Percentiles rank a stretch among this genome's conserved stretches.
phyloP scores from a whole-genome alignment of 2,888 invertebrate genomes.

The Nyleta sp. region DNA sequence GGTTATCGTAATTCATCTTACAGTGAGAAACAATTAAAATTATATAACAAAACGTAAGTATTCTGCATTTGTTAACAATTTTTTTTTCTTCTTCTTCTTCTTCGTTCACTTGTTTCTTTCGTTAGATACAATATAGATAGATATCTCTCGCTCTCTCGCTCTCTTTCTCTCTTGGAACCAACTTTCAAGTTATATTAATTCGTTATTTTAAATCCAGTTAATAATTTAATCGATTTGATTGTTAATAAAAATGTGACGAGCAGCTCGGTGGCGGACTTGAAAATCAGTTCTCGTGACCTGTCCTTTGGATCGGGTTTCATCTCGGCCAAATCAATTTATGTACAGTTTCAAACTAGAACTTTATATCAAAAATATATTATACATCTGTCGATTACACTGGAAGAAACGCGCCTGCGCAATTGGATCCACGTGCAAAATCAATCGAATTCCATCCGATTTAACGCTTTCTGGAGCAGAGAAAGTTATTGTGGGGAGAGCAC shows the following conservation, averaged over 20 bases:
- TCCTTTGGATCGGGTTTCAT: conserved; percentile 11
- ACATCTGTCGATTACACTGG: conserved; percentile 32
- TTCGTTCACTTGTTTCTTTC: conserved; percentile 10
- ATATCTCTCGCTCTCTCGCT: background rate
- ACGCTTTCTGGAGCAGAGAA: too few relatives aligned
- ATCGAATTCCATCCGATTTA: background rate
- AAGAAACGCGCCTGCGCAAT: background rate
- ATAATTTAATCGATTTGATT: conserved; percentile 12
- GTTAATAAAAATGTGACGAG: conserved; percentile 24
- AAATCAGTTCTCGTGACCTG: conserved; percentile 21
- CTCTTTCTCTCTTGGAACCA: conserved; percentile 27
- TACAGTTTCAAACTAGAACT: conserved; percentile 36
- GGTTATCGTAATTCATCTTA: conserved; percentile 37
- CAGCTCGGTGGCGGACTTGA: conserved; percentile 29
- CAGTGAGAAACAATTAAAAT: conserved; percentile 54
- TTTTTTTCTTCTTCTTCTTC: too few relatives aligned
- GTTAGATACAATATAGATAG: conserved; percentile 34
- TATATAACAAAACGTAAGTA: conserved; percentile 61
- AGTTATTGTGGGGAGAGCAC: too few relatives aligned
- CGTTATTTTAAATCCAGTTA: conserved; percentile 5
- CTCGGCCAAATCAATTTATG: conserved; percentile 25
- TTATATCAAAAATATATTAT: conserved; percentile 57
- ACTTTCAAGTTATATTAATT: conserved; percentile 33
- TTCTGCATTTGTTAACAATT: conserved; percentile 59
- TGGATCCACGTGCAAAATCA: background rate